Conservation (phyloP, 2,797 vertebrate genomes). For the Ceryle rudis region DNA sequence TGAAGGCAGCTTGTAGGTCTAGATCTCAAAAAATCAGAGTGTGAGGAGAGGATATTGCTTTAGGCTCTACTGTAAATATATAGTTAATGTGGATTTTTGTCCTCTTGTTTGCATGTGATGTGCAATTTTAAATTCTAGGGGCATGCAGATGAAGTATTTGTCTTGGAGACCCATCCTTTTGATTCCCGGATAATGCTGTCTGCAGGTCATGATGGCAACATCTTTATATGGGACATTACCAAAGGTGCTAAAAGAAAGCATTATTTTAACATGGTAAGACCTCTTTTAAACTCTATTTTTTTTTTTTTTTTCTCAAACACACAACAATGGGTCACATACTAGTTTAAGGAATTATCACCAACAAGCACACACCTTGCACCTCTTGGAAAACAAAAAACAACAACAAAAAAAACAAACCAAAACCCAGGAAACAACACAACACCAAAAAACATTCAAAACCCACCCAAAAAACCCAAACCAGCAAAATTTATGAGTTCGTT, state of each 20-base stretch:
- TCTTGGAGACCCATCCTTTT: constrained; percentile 95
- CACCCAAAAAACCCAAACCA: neutral
- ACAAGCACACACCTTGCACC: rapidly evolving
- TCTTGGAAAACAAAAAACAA: neutral
- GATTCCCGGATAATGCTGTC: constrained; percentile 95
- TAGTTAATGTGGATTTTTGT: neutral
- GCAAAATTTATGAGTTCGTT: rapidly evolving
- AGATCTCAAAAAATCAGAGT: neutral
- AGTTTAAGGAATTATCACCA: neutral
- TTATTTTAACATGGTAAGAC: constrained; percentile 94
- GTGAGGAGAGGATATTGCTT: neutral
- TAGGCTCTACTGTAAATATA: neutral
- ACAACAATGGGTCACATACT: neutral
- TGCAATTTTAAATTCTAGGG: constrained; percentile 81
- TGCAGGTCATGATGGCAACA: constrained; percentile 94
- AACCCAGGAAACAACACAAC: neutral
- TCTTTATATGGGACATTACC: constrained; percentile 95
- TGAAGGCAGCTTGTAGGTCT: neutral
- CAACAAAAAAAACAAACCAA: neutral
- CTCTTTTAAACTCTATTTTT: neutral
- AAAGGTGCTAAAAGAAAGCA: constrained; percentile 91
- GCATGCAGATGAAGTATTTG: constrained; percentile 95
- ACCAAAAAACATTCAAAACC: neutral
- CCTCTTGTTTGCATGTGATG: neutral
- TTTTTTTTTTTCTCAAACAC: neutral